phyloP scores from a whole-genome alignment of 2,888 invertebrate species.

The Lasioglossum villosulum region DNA sequence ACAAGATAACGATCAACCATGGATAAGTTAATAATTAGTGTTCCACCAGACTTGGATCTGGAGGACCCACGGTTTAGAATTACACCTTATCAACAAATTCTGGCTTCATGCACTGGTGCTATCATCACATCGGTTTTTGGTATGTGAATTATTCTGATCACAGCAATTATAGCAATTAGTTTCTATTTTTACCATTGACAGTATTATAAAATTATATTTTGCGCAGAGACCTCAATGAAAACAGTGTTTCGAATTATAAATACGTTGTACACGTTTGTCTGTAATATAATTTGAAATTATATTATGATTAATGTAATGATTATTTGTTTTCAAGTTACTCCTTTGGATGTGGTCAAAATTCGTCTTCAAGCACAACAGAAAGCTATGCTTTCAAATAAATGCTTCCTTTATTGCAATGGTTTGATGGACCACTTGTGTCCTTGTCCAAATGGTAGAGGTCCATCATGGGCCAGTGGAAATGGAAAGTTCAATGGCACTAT shows the following conservation, averaged over 20 bases:
- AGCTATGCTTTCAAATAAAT: conserved; percentile 91
- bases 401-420: conserved; percentile 98
- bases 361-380: conserved; percentile 97
- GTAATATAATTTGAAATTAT: background rate
- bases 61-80: conserved; percentile 92
- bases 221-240: background rate
- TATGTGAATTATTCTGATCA: conserved; percentile 82
- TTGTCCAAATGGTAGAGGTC: conserved; percentile 86
- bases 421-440: conserved; percentile 99
- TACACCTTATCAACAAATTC: conserved; percentile 92
- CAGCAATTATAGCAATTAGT: background rate
- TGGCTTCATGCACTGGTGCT: conserved; percentile 95
- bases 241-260: background rate
- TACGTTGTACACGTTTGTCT: background rate
- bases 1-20: conserved; percentile 37
- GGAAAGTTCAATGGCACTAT: conserved; percentile 92
- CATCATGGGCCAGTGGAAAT: conserved; percentile 88
- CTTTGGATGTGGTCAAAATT: conserved; percentile 99
- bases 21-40: conserved; percentile 45
- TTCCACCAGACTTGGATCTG: conserved; percentile 77
- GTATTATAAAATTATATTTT: background rate
- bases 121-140: conserved; percentile 95
- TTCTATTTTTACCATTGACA: background rate
- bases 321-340: conserved; percentile 91
- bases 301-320: background rate